Evolutionary conservation across 2,113 vertebrate species (phyloP), one percentile per base, ranked within the genome.

Genomic region (Larimichthys polyactis): DNA sequence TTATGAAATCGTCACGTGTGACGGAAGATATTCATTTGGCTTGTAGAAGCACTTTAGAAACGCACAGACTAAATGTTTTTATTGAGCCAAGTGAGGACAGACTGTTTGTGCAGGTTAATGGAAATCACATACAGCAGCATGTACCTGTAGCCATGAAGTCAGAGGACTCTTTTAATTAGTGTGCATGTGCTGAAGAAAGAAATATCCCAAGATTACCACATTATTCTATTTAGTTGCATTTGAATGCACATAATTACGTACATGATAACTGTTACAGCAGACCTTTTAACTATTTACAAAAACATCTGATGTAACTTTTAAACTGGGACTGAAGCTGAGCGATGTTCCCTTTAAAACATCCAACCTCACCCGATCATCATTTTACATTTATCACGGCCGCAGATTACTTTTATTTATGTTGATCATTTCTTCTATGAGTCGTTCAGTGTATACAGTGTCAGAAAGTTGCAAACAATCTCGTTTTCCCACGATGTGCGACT

Each of bases 1-100:
- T 40, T 71, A 36, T 73, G 72, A 76, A 73, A 72, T 72, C 5
- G 67, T 76, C 72, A 40, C 4, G 22, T 62, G 55, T 68, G 66
- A 58, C 20, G 60, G 55, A 78, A 81, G 79, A 75, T 62, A 69
- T 27, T 75, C 3, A 54, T 79, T 71, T 48, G 54, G 40, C 60
- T 71, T 46, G 8, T 60, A 24, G 74, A 65, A 11, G 24, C 27
- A 29, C 19, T 51, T 58, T 6, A 54, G 43, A 58, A 81, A 57
- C 36, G 22, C 62, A 6, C 12, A 11, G 44, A 57, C 22, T 32
- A 7, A 55, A 67, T 5, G n/a, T 59, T 40, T 71, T 74, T 54
- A 48, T 63, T 4, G 27, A 52, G 29, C 51, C 62, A 43, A 40
- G n/a, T 10, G 3, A 51, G 44, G 20, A 32, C 52, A 49, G 43